Evolutionary conservation across 2,797 vertebrate species (phyloP), one percentile per base, ranked within the genome.

Genomic region (Lutjanus argentimaculatus): DNA sequence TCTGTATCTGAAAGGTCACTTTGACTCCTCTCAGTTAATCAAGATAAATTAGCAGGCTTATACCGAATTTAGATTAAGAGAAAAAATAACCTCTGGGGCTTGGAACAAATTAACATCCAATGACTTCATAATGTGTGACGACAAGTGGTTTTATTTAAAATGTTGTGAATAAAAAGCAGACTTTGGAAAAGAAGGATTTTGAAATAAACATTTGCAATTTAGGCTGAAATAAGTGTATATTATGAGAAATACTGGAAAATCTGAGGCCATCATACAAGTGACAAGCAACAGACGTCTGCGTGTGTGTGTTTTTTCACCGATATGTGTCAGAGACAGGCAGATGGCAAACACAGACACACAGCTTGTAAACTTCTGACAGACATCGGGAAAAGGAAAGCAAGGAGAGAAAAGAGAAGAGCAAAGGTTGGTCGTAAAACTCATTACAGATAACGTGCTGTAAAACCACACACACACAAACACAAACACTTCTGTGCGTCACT

Each of bases 361-460:
- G 30, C 49, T 48, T 7, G 67, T 86, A 75, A 67, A 83, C 36
- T 8, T 80, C 19, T 83, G 21, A 63, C 55, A 43, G 40, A 57
- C 43, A 49, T 2, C 0, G 3, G 9, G 21, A 73, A 57, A 82
- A 67, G 48, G 4, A 81, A 46, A 22, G 5, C 43, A 42, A 46
- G 65, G 48, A 56, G 25, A 72, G 51, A 69, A 75, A 85, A 62
- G 67, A 82, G 76, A 91, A 84, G 88, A 82, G 62, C 90, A 89
- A 92, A 92, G 92, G 89, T 91, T 82, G 36, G 8, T 58, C 42
- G 40, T 91, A 89, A 93, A 93, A 72, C 25, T 11, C 8, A 9
- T n/a, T 12, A 8, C 25, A 79, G 88, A 91, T 88, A 88, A 77
- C 8, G 0, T 1, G 40, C 30, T 46, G 53, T 80, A 71, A 89